Conservation (phyloP, 2,113 vertebrate species). For the Hemichromis elongatus region DNA sequence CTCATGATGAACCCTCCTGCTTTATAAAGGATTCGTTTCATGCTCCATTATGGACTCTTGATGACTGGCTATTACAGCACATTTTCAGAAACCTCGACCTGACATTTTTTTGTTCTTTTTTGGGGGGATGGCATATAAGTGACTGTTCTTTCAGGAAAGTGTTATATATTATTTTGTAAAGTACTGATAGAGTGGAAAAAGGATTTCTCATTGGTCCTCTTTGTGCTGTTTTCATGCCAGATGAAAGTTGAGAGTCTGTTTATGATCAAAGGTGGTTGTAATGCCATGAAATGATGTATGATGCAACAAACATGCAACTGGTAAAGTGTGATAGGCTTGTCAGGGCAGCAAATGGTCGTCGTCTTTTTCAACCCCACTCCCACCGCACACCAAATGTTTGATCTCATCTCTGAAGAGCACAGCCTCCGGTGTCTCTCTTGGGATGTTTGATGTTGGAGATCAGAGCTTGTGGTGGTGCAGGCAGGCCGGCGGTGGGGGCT, state of each 20-base stretch:
- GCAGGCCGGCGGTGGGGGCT: constrained; percentile 27
- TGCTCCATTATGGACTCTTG: constrained; percentile 26
- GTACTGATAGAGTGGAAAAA: not conserved
- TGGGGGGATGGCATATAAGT: not conserved
- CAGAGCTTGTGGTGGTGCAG: constrained; percentile 37
- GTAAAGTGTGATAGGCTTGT: constrained; percentile 31
- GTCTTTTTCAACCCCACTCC: constrained; percentile 8
- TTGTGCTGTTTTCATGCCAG: not conserved
- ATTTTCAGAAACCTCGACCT: constrained; percentile 24
- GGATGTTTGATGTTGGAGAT: constrained; percentile 70
- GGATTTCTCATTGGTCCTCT: constrained; percentile 8
- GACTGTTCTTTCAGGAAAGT: not conserved
- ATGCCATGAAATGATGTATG: constrained; percentile 34
- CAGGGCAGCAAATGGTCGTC: constrained; percentile 48
- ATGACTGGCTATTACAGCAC: constrained; percentile 41
- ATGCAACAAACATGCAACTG: constrained; percentile 57
- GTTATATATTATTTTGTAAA: not conserved
- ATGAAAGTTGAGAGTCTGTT: constrained; percentile 35
- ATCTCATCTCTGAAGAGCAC: constrained; percentile 41
- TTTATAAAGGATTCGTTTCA: constrained; percentile 27
- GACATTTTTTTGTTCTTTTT: not conserved
- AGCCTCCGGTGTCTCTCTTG: constrained; percentile 26
- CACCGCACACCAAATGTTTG: constrained; percentile 36
- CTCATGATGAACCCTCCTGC: not conserved
- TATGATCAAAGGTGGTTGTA: constrained; percentile 49